phyloP scores from a whole-genome alignment of 2,888 invertebrate genomes.

The Hanleya hanleyi region DNA sequence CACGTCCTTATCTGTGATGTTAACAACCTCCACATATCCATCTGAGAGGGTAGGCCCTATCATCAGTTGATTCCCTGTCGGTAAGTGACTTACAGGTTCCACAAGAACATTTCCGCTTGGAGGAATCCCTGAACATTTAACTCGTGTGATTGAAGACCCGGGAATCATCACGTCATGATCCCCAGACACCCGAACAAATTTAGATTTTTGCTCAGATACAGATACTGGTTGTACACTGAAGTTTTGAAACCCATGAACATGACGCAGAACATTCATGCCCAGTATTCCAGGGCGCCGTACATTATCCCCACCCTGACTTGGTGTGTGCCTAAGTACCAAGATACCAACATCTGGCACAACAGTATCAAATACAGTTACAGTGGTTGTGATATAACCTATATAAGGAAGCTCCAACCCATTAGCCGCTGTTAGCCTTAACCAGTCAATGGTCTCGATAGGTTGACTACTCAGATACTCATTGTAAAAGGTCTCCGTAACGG shows the following conservation, averaged over 20 bases:
- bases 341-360: neutral
- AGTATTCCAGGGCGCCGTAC: neutral
- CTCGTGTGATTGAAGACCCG: neutral
- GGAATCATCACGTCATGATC: neutral
- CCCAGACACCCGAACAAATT: neutral
- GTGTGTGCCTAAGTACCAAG: too few relatives aligned
- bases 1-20: neutral
- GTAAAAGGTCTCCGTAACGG: neutral
- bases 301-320: neutral
- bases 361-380: neutral
- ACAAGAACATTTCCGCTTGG: neutral
- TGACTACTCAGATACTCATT: neutral
- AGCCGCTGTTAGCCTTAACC: neutral
- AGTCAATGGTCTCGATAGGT: neutral
- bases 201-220: neutral
- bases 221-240: neutral
- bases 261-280: neutral
- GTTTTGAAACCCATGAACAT: neutral
- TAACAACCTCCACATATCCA: neutral
- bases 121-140: too few relatives aligned
- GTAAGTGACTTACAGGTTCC: neutral
- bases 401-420: neutral
- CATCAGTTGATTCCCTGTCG: neutral
- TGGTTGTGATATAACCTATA: neutral
- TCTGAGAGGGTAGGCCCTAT: neutral